Conservation (phyloP, 1,140 invertebrate genomes). For the Drosophila kikkawai region DNA sequence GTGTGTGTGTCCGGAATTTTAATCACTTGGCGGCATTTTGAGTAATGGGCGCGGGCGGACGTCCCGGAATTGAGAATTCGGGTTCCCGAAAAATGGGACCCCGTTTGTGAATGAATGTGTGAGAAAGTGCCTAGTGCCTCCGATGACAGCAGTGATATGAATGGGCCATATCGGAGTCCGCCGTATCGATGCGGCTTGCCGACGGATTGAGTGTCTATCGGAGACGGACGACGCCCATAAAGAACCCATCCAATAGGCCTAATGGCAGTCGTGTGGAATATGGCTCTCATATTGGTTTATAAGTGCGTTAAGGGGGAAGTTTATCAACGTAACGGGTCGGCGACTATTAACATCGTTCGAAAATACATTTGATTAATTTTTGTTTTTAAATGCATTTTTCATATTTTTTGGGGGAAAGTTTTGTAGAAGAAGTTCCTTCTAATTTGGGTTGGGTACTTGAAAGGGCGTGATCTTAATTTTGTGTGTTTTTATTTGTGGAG, state of each 20-base stretch:
- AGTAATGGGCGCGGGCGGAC: conserved; percentile 69
- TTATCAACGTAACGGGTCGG: conserved; percentile 58
- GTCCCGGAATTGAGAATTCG: conserved; percentile 55
- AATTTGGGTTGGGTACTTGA: conserved; percentile 21
- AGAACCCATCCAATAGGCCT: conserved; percentile 45
- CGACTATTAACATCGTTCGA: conserved; percentile 53
- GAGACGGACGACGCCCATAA: conserved; percentile 40
- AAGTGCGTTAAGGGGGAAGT: conserved; percentile 63
- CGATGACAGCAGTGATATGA: conserved; percentile 63
- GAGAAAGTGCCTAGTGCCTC: conserved; percentile 59
- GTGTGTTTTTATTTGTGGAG: background rate
- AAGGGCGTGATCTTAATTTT: conserved; percentile 19
- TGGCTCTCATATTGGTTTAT: conserved; percentile 69
- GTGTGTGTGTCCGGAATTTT: conserved; percentile 70
- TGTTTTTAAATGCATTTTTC: conserved; percentile 28
- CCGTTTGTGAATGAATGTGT: conserved; percentile 75
- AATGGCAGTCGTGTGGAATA: conserved; percentile 40
- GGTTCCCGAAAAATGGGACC: conserved; percentile 45
- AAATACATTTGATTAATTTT: conserved; percentile 71
- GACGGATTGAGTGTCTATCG: conserved; percentile 15
- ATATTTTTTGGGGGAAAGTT: conserved; percentile 28
- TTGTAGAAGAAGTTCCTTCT: conserved; percentile 8
- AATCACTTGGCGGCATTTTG: conserved; percentile 76
- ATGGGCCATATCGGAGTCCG: conserved; percentile 38
- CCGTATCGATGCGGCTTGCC: conserved; percentile 24